Evolutionary conservation across 2,113 vertebrate genomes (phyloP).

Genomic region (Leptobrachium leishanense): DNA sequence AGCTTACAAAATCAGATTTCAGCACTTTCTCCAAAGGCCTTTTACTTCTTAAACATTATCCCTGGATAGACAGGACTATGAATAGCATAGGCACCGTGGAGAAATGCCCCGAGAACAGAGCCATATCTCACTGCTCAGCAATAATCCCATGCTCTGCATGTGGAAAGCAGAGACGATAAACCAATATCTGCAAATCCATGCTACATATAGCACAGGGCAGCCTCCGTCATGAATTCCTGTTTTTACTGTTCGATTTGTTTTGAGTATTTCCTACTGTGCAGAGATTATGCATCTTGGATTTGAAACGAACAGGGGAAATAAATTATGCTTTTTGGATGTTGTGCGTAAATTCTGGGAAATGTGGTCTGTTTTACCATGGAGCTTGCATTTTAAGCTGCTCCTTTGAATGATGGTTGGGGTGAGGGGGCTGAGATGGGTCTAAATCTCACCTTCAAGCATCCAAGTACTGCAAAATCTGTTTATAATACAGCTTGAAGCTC

Average conservation of each 20-base stretch:
- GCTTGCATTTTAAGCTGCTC: slow-evolving; percentile 22
- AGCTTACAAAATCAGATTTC: slow-evolving; percentile 25
- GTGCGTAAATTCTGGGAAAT: slow-evolving; percentile 10
- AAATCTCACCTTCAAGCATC: background rate
- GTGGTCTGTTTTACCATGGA: slow-evolving; percentile 4
- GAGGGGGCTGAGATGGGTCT: background rate
- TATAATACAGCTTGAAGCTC: slow-evolving; percentile 22
- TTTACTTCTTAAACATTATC: slow-evolving; percentile 17
- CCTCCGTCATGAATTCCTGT: background rate
- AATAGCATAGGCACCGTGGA: slow-evolving; percentile 15
- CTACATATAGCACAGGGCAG: slow-evolving; percentile 18
- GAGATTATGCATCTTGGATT: slow-evolving; percentile 12
- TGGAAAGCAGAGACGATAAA: slow-evolving; percentile 34
- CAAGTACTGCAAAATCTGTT: background rate
- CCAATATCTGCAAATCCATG: slow-evolving; percentile 32
- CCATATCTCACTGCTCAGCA: slow-evolving; percentile 35
- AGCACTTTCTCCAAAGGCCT: slow-evolving; percentile 29
- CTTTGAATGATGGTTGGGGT: slow-evolving; percentile 1
- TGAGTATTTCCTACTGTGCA: slow-evolving; percentile 1
- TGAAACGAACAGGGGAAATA: background rate
- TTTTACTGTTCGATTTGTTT: background rate
- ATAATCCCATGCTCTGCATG: slow-evolving; percentile 25
- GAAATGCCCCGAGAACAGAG: background rate
- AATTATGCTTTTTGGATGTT: slow-evolving; percentile 13
- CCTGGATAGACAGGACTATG: slow-evolving; percentile 19